Conservation (phyloP, 2,888 invertebrate genomes). For the Drosophila ezoana region DNA sequence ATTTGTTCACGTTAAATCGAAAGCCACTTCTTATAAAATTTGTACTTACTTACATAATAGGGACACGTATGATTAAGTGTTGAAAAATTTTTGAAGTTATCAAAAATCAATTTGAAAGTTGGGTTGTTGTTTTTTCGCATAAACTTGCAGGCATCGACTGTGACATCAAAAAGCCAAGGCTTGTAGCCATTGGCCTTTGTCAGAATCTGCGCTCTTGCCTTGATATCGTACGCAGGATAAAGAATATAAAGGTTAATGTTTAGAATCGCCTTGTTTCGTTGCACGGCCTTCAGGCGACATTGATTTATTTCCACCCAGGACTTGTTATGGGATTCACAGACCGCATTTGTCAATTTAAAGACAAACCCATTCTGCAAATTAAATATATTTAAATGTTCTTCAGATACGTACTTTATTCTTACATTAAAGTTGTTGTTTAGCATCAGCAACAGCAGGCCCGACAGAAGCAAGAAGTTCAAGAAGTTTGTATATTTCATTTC, state of each 20-base stretch:
- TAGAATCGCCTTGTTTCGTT: slow-evolving; percentile 14
- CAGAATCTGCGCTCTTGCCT: not conserved
- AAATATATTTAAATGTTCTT: not conserved
- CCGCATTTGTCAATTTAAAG: slow-evolving; percentile 24
- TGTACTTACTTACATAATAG: slow-evolving; percentile 36
- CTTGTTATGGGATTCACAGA: slow-evolving; percentile 13
- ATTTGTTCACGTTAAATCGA: not conserved
- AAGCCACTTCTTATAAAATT: too few species aligned
- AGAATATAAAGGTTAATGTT: not conserved
- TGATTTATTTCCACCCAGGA: slow-evolving; percentile 3
- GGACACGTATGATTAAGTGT: slow-evolving; percentile 41
- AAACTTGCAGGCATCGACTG: not conserved
- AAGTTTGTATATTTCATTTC: not conserved
- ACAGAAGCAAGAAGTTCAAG: not conserved
- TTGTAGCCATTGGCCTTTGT: slow-evolving; percentile 20
- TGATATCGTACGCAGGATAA: not conserved
- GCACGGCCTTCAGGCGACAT: slow-evolving; percentile 18
- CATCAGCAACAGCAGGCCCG: not conserved
- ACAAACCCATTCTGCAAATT: not conserved
- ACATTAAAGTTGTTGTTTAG: slow-evolving; percentile 2
- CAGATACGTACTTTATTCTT: too few species aligned
- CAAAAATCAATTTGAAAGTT: not conserved
- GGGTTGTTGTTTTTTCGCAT: slow-evolving; percentile 5
- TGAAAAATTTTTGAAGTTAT: not conserved
- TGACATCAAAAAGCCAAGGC: slow-evolving; percentile 19